Base-by-base conservation (phyloP, 2,888 invertebrate genomes). In the Sepioteuthis lessoniana region DNA sequence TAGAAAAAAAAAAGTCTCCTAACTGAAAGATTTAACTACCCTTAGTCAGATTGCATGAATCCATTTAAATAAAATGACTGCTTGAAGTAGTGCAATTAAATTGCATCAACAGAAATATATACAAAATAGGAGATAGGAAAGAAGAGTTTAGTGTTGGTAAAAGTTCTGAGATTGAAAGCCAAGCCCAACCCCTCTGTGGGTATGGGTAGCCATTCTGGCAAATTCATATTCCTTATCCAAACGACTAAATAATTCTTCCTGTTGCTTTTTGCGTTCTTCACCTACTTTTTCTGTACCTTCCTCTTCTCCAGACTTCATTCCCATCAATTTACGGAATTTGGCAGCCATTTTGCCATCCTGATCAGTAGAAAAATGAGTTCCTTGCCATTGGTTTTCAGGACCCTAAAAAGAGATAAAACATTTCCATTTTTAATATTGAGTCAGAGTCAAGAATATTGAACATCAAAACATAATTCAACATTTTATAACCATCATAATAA, bases 141-240 rank as follows among this genome's bases (percentile, higher is more conserved):
- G 91, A 42, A 13, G 19, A 28, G n/a, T 47, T 93, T 60, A 93
- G 60, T 93, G 93, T 37, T 50, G 93, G 60, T 93, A 93, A 38
- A 60, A 93, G 37, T 35, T 55, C 94, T 96, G 96, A 19, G 97
- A 96, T 4, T 96, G 95, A 94, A 96, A 98, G 1, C 98, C 98
- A 3, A 98, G 96, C 16, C 98, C 98, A 28, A 98, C 97, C 16
- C 98, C 98, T 93, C 99, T 98, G 98, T 99, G 99, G 25, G 99
- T 99, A 97, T 99, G 99, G 0, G 99, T 99, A 38, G 99, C 98
- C 95, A 99, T 98, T 76, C 99, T 98, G 0, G 99, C 99, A 94
- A 99, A 98, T 97, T 99, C 99, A 97, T 99, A 99, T 97, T 99
- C 99, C 95, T 98, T 98, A 97, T 99, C 99, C 98, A 99, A 98